These are phyloP conservation scores for Echeneis naucrates DNA, from an alignment of 2,797 vertebrate species.

Conservation along the genomic window DNA sequence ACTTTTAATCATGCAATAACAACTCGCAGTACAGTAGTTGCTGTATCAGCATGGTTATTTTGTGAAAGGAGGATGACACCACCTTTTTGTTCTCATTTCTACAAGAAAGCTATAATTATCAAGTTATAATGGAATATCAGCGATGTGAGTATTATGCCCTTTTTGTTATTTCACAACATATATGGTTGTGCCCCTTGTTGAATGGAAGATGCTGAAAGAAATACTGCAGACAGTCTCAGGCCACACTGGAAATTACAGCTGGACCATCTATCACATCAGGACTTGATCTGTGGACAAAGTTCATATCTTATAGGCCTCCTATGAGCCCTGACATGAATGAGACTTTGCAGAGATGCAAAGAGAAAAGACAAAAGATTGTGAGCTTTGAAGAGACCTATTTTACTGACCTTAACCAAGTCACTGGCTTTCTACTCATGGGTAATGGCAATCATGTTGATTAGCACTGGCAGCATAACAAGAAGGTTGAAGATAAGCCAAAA, in stretches of 20 bases:
- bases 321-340: no score
- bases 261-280: not conserved
- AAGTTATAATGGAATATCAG: conserved; percentile 10
- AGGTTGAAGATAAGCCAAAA: no score
- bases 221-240: not conserved
- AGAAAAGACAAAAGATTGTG: no score
- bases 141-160: conserved; percentile 9
- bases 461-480: no score
- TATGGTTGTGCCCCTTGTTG: conserved; percentile 18
- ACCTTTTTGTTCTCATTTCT: not conserved
- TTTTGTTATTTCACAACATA: not conserved
- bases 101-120: conserved; percentile 20
- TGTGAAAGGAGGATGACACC: not conserved
- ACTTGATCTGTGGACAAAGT: not conserved
- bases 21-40: not conserved
- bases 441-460: no score
- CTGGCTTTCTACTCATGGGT: no score
- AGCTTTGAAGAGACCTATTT: no score
- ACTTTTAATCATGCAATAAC: conserved; percentile 30
- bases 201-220: not conserved
- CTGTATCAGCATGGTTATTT: conserved; percentile 18
- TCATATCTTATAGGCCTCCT: not conserved
- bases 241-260: not conserved
- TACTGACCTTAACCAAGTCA: no score
- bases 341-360: no score